A percentile compares a stretch with the other conserved stretches of the same genome.
phyloP scores from a whole-genome alignment of 2,888 invertebrate genomes.

The Eurois occulta region DNA sequence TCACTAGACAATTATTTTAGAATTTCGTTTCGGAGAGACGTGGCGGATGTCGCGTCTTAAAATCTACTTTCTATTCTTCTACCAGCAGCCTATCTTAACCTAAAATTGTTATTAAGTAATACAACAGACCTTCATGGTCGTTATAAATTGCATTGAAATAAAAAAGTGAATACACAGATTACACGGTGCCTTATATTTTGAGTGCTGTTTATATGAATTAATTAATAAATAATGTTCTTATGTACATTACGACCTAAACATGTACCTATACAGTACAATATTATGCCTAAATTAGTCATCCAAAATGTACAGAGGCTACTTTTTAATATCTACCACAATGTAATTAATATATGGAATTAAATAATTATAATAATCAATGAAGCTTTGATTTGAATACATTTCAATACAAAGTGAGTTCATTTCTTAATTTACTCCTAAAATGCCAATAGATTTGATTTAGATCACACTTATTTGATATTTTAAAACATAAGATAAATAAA shows the following conservation, averaged over 20 bases:
- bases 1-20: conserved; percentile 86
- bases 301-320: conserved; percentile 67
- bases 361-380: conserved; percentile 35
- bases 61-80: conserved; percentile 77
- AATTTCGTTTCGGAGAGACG: conserved; percentile 88
- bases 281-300: conserved; percentile 57
- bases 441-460: conserved; percentile 21
- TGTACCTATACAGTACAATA: conserved; percentile 66
- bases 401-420: conserved; percentile 38
- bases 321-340: conserved; percentile 35
- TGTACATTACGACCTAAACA: conserved; percentile 60
- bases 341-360: conserved; percentile 18
- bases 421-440: conserved; percentile 33
- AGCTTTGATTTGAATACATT: conserved; percentile 49
- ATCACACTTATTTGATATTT: conserved; percentile 25
- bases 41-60: conserved; percentile 72
- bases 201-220: conserved; percentile 62
- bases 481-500: conserved; percentile 23
- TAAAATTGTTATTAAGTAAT: conserved; percentile 38
- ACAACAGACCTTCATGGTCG: conserved; percentile 46
- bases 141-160: conserved; percentile 69
- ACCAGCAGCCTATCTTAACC: conserved; percentile 71
- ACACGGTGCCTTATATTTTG: conserved; percentile 70
- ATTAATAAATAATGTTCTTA: conserved; percentile 62
- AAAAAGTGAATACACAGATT: conserved; percentile 73